Conservation (phyloP, 2,797 vertebrate genomes). For the Gymnoscopelus braueri region DNA sequence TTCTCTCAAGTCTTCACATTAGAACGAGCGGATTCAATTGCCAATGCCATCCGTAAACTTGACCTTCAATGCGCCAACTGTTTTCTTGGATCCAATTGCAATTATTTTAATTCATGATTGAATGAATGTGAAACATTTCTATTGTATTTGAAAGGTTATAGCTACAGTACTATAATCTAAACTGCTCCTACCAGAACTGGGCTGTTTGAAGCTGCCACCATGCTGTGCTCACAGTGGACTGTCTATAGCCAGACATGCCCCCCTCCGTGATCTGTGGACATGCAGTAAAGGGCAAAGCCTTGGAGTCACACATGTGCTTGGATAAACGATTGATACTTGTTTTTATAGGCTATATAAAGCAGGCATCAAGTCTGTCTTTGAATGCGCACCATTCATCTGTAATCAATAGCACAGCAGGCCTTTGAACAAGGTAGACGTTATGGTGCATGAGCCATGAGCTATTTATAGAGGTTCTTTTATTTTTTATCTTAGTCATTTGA, state of each 20-base stretch:
- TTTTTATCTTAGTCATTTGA: too few species aligned
- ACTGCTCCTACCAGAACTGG: neutral
- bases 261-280: conserved; percentile 41
- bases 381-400: conserved; percentile 47
- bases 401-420: conserved; percentile 31
- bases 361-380: conserved; percentile 60
- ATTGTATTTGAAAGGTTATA: neutral
- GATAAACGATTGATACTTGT: conserved; percentile 65
- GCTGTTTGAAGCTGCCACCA: conserved; percentile 59
- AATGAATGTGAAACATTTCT: neutral
- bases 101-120: neutral
- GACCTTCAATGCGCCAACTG: neutral
- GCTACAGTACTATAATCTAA: neutral
- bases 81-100: neutral
- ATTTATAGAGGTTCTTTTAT: neutral
- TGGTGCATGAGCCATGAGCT: neutral
- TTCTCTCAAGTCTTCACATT: too few species aligned
- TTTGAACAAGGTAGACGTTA: conserved; percentile 6
- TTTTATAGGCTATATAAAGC: conserved; percentile 35
- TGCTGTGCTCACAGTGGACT: conserved; percentile 42
- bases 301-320: conserved; percentile 47
- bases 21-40: too few species aligned
- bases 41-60: too few species aligned
- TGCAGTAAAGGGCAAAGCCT: conserved; percentile 56
- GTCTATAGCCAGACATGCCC: conserved; percentile 35